Evolutionary conservation across 2,888 invertebrate species (phyloP).

Genomic region (Polydrusus pterygomalis): DNA sequence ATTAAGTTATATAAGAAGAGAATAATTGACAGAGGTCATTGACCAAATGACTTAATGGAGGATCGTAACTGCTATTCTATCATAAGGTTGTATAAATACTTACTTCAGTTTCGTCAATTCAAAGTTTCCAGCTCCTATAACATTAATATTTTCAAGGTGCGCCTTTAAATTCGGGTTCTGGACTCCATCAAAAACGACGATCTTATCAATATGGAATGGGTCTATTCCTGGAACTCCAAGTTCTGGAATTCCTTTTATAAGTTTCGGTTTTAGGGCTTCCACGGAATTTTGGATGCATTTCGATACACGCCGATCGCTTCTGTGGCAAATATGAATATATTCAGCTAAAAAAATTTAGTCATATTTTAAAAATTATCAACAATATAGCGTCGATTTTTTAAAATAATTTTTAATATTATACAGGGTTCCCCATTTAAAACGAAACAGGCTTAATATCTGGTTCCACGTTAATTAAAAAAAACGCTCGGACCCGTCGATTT

Average conservation of each 20-base stretch:
- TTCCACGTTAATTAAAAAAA: too few species aligned
- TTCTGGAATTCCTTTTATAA: conserved; percentile 72
- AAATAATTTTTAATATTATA: too few species aligned
- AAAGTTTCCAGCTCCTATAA: conserved; percentile 67
- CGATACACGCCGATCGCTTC: conserved; percentile 66
- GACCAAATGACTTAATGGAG: too few species aligned
- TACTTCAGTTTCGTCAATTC: conserved; percentile 75
- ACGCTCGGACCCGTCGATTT: too few species aligned
- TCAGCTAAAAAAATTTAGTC: conserved; percentile 61
- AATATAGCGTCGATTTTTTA: too few species aligned
- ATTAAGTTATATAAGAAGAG: too few species aligned
- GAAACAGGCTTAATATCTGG: too few species aligned
- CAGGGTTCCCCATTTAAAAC: too few species aligned
- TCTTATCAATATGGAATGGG: conserved; percentile 72
- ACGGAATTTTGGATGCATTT: conserved; percentile 68
- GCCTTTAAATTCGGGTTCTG: conserved; percentile 36
- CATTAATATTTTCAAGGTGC: conserved; percentile 43
- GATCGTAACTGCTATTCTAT: too few species aligned
- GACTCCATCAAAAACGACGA: conserved; percentile 45
- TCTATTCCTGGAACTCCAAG: conserved; percentile 74
- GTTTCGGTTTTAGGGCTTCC: conserved; percentile 64
- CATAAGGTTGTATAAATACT: background rate
- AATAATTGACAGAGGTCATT: too few species aligned
- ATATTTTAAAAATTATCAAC: too few species aligned
- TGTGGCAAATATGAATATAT: conserved; percentile 66